Percentiles rank a stretch among this genome's conserved stretches.
Conservation (phyloP, 1,140 invertebrate species). For the Gryllus bimaculatus region DNA sequence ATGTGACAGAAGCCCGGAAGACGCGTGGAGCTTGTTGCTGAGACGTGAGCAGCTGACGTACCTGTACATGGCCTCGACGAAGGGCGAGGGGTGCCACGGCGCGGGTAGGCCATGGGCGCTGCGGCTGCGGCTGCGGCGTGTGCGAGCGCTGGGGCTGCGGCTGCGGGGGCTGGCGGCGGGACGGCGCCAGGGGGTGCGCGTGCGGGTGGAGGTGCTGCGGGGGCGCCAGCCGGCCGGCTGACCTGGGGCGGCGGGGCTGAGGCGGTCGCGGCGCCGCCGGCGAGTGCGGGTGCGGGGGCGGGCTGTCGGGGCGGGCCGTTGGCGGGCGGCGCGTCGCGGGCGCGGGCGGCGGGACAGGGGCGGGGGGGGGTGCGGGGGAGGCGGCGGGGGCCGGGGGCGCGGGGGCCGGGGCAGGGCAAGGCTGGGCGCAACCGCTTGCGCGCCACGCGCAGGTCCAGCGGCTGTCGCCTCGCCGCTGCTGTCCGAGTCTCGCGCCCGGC, state of each 20-base stretch:
- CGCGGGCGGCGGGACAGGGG: not conserved
- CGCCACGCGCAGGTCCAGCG: constrained; percentile 58
- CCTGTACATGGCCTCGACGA: constrained; percentile 62
- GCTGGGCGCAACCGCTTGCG: constrained; percentile 40
- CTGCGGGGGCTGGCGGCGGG: not conserved
- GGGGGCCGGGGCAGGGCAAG: not conserved
- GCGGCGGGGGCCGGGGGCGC: not conserved
- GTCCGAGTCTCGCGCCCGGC: constrained; percentile 27
- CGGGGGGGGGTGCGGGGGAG: not conserved
- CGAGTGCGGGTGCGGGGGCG: constrained; percentile 26
- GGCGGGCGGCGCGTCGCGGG: not conserved
- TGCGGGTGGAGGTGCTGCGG: not conserved
- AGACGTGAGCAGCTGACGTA: not conserved
- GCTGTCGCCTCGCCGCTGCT: constrained; percentile 42
- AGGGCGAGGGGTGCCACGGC: constrained; percentile 58
- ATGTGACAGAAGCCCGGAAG: too few relatives aligned
- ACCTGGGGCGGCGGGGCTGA: not conserved
- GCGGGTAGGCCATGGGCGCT: constrained; percentile 61
- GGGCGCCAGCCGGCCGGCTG: not conserved
- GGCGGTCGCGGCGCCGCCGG: constrained; percentile 21
- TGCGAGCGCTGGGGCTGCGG: not conserved
- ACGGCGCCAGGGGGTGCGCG: not conserved
- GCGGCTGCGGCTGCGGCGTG: not conserved
- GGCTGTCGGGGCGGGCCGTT: constrained; percentile 19
- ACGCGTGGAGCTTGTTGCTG: too few relatives aligned